phyloP scores from a whole-genome alignment of 1,140 invertebrate genomes.

The Cyrtorhinus lividipennis region DNA sequence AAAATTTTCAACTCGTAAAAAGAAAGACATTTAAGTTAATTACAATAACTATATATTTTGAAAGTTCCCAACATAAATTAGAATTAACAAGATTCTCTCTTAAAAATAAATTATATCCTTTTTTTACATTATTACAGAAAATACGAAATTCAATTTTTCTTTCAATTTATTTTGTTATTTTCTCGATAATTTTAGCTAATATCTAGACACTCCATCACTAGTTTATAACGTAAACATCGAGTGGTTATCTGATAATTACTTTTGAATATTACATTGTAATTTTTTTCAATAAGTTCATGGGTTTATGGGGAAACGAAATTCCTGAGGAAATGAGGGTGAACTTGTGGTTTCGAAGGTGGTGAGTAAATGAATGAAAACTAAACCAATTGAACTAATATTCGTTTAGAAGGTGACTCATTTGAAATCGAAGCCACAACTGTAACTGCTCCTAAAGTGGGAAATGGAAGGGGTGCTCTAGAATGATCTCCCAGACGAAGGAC shows the following conservation, averaged over 20 bases:
- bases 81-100: background rate
- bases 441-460: too few species aligned
- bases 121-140: conserved; percentile 2
- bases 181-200: too few species aligned
- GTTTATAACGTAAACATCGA: background rate
- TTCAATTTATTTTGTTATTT: background rate
- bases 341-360: too few species aligned
- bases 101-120: background rate
- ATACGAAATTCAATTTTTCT: background rate
- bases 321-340: background rate
- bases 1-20: conserved; percentile 1
- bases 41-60: background rate
- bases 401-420: too few species aligned
- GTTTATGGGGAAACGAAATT: background rate
- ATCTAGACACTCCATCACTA: background rate
- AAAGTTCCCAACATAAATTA: background rate
- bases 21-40: conserved; percentile 4
- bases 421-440: too few species aligned
- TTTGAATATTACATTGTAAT: background rate
- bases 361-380: too few species aligned
- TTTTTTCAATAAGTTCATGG: background rate
- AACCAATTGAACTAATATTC: too few species aligned
- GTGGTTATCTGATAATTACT: background rate
- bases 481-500: too few species aligned
- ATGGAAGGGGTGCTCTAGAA: too few species aligned